Evolutionary conservation across 37 sponge, comb jelly and placozoan species (phyloP).

Genomic region (Sycon ciliatum): DNA sequence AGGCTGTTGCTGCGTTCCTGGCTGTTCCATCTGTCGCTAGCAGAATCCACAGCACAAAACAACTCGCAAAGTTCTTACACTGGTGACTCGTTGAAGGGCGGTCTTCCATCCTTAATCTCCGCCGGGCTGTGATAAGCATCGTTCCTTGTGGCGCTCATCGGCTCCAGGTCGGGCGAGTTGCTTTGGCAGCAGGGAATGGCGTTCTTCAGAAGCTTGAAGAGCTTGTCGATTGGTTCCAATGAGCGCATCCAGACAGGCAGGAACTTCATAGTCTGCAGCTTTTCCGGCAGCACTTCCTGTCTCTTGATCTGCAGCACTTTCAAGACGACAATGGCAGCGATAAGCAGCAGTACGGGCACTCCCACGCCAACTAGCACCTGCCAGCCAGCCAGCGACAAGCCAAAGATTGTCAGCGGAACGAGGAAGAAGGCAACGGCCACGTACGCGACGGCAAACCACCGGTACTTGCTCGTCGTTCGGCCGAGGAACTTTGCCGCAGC

Average conservation of each 20-base stretch:
- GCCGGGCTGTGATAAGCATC: too few relatives aligned
- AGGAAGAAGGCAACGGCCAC: conserved; percentile 25
- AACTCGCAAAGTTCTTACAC: too few relatives aligned
- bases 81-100: too few relatives aligned
- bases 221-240: conserved; percentile 26
- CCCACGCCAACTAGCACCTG: conserved; percentile 21
- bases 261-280: conserved; percentile 28
- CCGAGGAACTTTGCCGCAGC: conserved; percentile 20
- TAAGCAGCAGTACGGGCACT: not conserved
- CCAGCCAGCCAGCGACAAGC: conserved; percentile 26
- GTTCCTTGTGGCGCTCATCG: too few relatives aligned
- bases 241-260: conserved; percentile 23
- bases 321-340: conserved; percentile 11
- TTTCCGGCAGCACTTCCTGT: conserved; percentile 5
- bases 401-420: conserved; percentile 19
- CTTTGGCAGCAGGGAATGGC: too few relatives aligned
- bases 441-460: conserved; percentile 39
- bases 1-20: too few relatives aligned
- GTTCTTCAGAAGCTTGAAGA: too few relatives aligned
- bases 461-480: conserved; percentile 35
- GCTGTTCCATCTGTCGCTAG: too few relatives aligned
- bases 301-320: conserved; percentile 19
- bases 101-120: too few relatives aligned
- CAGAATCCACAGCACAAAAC: too few relatives aligned
- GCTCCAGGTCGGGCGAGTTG: too few relatives aligned